Conservation (phyloP, 2,888 invertebrate species). For the Agrilus mali region DNA sequence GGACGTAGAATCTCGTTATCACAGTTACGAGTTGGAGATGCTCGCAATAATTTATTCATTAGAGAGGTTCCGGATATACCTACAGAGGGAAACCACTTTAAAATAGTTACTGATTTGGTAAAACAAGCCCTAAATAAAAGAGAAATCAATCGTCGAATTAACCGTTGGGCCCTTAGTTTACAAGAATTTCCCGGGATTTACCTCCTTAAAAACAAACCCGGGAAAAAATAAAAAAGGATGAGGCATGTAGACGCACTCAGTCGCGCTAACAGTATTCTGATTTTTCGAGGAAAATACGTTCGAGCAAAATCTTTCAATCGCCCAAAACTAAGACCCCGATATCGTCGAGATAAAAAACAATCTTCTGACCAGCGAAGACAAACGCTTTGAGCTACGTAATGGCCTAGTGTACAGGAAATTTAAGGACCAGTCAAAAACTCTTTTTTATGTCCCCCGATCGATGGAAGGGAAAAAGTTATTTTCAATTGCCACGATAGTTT, state of each 20-base stretch:
- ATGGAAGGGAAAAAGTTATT: background rate
- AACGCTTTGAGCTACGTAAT: too few species aligned
- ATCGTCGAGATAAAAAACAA: too few species aligned
- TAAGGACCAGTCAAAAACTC: too few species aligned
- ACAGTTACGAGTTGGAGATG: constrained; percentile 22
- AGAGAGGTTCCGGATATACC: constrained; percentile 18
- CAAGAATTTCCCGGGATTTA: background rate
- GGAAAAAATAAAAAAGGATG: constrained; percentile 13
- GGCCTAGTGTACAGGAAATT: too few species aligned
- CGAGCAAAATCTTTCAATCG: constrained; percentile 10
- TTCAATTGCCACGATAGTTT: background rate
- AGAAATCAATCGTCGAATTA: constrained; percentile 18
- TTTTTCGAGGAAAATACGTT: constrained; percentile 16
- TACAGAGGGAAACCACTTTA: constrained; percentile 18
- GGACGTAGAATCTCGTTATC: constrained; percentile 17
- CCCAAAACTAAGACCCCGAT: too few species aligned
- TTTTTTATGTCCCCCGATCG: background rate
- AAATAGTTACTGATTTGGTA: constrained; percentile 17
- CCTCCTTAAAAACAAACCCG: background rate
- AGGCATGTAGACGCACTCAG: constrained; percentile 22
- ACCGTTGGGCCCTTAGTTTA: constrained; percentile 6
- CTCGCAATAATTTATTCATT: constrained; percentile 18
- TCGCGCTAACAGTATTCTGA: constrained; percentile 11
- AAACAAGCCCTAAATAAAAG: constrained; percentile 17
- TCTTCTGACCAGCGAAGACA: too few species aligned